These are phyloP conservation scores for Vultur gryphus DNA, from an alignment of 2,797 vertebrate species.

Conservation along the genomic window DNA sequence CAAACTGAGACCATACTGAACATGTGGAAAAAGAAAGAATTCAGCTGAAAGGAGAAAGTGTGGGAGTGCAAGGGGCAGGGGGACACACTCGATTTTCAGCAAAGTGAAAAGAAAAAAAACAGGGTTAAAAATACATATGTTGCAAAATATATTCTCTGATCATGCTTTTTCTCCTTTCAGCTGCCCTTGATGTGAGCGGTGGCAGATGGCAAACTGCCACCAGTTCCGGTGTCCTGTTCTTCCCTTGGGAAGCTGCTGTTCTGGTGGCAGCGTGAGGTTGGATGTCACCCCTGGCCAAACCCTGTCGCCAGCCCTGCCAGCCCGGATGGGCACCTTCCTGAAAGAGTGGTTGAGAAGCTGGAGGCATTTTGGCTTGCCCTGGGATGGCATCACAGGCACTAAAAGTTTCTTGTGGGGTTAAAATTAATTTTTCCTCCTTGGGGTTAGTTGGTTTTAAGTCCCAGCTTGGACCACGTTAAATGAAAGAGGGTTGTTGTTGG, in stretches of 20 bases:
- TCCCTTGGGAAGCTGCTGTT: not conserved
- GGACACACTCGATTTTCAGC: not conserved
- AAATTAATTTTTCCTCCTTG: not conserved
- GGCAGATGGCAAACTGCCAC: not conserved
- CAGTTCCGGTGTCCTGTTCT: not conserved
- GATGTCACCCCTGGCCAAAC: accelerated
- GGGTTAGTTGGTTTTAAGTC: not conserved
- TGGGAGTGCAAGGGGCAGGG: not conserved
- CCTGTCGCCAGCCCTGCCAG: not conserved
- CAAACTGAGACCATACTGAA: not conserved
- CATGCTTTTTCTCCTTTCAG: not conserved
- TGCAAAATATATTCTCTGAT: not conserved
- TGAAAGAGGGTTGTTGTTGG: not conserved
- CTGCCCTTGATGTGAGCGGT: not conserved
- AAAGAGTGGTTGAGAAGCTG: not conserved
- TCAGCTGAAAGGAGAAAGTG: not conserved
- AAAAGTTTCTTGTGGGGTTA: not conserved
- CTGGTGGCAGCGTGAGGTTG: not conserved
- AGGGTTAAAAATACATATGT: not conserved
- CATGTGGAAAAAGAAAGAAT: not conserved
- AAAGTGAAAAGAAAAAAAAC: not conserved
- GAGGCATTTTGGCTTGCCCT: not conserved
- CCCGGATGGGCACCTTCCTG: not conserved
- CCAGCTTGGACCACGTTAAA: not conserved
- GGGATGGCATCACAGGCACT: not conserved